These are phyloP conservation scores for Tenodera sinensis DNA, from an alignment of 2,888 invertebrate species.

Conservation along the genomic window DNA sequence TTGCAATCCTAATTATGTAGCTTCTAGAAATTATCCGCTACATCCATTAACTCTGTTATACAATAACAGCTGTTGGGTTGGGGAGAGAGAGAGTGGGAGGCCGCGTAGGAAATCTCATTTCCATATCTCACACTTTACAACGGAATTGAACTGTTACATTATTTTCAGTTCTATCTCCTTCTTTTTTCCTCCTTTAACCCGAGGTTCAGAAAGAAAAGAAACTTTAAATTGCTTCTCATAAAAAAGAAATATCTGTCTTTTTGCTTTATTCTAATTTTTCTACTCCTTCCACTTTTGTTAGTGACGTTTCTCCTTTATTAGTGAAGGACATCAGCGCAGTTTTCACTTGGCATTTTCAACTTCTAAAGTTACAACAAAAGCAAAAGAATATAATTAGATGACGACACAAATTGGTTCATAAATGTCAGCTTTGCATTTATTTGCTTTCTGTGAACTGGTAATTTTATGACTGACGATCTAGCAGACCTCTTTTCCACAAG, in stretches of 20 bases:
- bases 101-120: background rate
- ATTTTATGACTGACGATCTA: too few relatives aligned
- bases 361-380: background rate
- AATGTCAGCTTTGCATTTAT: background rate
- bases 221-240: background rate
- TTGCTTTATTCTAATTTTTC: background rate
- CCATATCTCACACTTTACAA: background rate
- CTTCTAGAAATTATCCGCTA: background rate
- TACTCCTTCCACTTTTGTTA: background rate
- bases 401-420: background rate
- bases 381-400: background rate
- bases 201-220: background rate
- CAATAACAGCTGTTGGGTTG: background rate
- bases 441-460: background rate
- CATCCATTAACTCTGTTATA: background rate
- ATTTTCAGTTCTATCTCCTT: background rate
- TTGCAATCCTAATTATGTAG: background rate
- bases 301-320: background rate
- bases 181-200: background rate
- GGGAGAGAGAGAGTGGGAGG: background rate
- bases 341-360: background rate
- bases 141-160: background rate
- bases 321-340: background rate
- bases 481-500: too few relatives aligned
- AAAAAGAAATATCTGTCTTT: background rate